Conservation (phyloP, 2,113 vertebrate genomes). For the Butastur rufipennis region DNA sequence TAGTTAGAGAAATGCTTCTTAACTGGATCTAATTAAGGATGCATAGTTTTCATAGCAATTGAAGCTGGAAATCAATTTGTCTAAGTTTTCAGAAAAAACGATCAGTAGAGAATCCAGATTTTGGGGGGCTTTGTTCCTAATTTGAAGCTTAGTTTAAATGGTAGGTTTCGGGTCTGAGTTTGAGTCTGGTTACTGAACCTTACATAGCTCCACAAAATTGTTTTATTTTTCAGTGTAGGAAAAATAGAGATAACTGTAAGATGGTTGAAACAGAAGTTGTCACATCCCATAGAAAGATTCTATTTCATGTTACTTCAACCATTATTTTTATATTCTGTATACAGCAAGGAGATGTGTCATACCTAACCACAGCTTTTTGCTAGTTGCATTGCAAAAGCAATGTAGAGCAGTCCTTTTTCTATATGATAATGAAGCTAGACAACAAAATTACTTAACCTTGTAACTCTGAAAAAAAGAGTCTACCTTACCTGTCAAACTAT, state of each 20-base stretch:
- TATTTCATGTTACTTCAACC: not conserved
- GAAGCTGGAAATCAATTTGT: not conserved
- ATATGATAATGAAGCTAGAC: not conserved
- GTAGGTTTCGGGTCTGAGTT: not conserved
- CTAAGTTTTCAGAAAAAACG: not conserved
- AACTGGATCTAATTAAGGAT: not conserved
- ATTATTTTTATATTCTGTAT: not conserved
- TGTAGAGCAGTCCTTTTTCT: not conserved
- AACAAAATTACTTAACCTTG: slow-evolving; percentile 6
- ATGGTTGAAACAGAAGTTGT: not conserved
- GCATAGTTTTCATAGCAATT: not conserved
- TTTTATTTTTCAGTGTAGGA: not conserved
- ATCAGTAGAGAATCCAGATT: not conserved
- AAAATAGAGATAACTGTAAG: not conserved
- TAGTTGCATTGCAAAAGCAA: not conserved
- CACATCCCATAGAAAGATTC: not conserved
- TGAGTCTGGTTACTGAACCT: not conserved
- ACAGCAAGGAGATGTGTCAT: not conserved
- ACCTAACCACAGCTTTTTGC: not conserved
- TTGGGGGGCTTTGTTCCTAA: not conserved
- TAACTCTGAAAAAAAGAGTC: not conserved
- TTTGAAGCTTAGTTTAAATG: not conserved
- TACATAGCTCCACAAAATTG: not conserved
- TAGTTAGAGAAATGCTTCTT: not conserved
- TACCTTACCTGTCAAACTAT: not conserved